Percentiles rank a stretch among this genome's conserved stretches.
phyloP scores from a whole-genome alignment of 1,140 invertebrate species.

The Drosophila sucinea region DNA sequence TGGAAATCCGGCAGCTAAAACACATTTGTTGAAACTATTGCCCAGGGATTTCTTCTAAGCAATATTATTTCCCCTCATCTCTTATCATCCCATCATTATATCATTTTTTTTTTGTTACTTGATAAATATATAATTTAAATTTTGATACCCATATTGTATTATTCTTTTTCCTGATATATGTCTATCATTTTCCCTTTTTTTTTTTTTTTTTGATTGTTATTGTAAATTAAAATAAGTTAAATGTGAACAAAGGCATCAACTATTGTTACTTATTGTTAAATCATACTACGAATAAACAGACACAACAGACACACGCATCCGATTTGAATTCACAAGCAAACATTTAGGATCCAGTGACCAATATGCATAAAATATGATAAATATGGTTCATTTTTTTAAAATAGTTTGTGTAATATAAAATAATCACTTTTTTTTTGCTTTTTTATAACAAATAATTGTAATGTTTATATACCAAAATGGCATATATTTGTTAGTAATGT shows the following conservation, averaged over 20 bases:
- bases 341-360: background rate
- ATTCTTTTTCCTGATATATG: slow-evolving; percentile 23
- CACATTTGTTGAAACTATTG: background rate
- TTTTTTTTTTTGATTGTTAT: slow-evolving; percentile 28
- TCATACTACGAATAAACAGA: slow-evolving; percentile 17
- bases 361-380: background rate
- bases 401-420: slow-evolving; percentile 16
- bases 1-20: background rate
- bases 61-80: background rate
- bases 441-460: slow-evolving; percentile 39
- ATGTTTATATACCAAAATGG: slow-evolving; percentile 25
- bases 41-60: background rate
- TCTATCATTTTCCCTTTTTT: background rate
- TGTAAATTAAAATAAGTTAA: slow-evolving; percentile 39
- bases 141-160: background rate
- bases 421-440: background rate
- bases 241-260: slow-evolving; percentile 43
- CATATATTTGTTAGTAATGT: slow-evolving; percentile 29
- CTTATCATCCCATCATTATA: too few species aligned
- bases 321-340: slow-evolving; percentile 21
- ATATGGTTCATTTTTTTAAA: background rate
- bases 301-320: background rate
- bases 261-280: slow-evolving; percentile 53
- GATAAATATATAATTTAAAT: background rate
- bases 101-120: background rate